Evolutionary conservation across 2,888 invertebrate genomes (phyloP), one percentile per base, ranked within the genome.

Genomic region (Coecobrya sp.): DNA sequence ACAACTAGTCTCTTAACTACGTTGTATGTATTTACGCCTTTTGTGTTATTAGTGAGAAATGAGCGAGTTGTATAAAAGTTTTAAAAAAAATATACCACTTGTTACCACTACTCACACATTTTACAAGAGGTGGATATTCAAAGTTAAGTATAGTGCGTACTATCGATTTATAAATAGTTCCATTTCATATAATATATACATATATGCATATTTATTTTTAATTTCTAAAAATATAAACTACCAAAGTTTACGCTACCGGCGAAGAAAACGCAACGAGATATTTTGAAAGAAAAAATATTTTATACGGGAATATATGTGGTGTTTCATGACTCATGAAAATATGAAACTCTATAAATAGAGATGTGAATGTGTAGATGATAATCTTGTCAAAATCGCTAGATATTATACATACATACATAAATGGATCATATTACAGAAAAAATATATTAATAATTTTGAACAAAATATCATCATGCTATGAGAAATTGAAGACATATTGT

Each of bases 401-500:
- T 13, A 13, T 52, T 55, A 55, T 55, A 3, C n/a, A 55, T 13
- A 55, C 4, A 55, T 55, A 19, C 55, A 55, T 19, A 19, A n/a
- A n/a, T n/a, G n/a, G n/a, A n/a, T n/a, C n/a, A 1, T 13, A 13
- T 13, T 49, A 55, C n/a, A 7, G 55, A 49, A 13, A 49, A 13
- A 49, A 13, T 49, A 19, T 55, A 55, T 13, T 2, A 55, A 55
- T 16, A 55, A 55, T 55, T 55, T 55, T 55, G 55, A 19, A n/a
- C 1, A 55, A 52, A 52, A n/a, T n/a, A n/a, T n/a, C n/a, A 55
- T 19, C 19, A 55, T 42, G 42, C 42, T 42, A 73, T 73, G n/a
- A 73, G 10, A 42, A 73, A 45, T 73, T 36, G 42, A 73, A 42
- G 73, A 73, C 73, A 73, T 68, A 68, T 42, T 73, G 36, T 73